Conservation (phyloP, 2,888 invertebrate genomes). For the Nephrotoma appendiculata region DNA sequence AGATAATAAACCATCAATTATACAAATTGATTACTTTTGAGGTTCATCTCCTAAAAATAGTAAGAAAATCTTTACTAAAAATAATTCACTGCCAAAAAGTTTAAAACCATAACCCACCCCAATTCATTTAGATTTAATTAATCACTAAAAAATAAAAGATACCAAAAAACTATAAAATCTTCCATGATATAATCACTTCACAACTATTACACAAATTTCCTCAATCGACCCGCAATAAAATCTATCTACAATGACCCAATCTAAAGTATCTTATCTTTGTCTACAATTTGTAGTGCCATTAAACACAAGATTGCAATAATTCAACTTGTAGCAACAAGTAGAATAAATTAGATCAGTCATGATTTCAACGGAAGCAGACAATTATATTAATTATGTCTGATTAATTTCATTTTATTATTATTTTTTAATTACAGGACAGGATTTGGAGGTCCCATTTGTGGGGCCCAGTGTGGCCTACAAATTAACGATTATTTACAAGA, state of each 20-base stretch:
- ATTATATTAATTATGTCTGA: not conserved
- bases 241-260: not conserved
- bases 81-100: no score
- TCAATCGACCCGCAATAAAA: not conserved
- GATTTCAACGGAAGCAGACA: not conserved
- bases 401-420: not conserved
- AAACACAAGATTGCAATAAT: not conserved
- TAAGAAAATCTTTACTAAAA: no score
- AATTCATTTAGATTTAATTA: no score
- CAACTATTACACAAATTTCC: not conserved
- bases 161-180: no score
- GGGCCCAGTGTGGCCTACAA: slow-evolving; percentile 11
- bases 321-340: not conserved
- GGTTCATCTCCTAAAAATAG: no score
- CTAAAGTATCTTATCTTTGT: not conserved
- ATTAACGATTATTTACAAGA: not conserved
- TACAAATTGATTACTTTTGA: no score
- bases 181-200: not conserved
- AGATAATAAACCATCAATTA: no score
- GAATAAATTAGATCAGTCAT: not conserved
- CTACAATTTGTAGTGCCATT: not conserved
- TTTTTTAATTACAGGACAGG: slow-evolving; percentile 23
- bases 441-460: slow-evolving; percentile 26
- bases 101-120: no score
- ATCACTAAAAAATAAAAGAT: no score